Evolutionary conservation across 2,888 invertebrate species (phyloP).

Genomic region (Melipona bicolor): DNA sequence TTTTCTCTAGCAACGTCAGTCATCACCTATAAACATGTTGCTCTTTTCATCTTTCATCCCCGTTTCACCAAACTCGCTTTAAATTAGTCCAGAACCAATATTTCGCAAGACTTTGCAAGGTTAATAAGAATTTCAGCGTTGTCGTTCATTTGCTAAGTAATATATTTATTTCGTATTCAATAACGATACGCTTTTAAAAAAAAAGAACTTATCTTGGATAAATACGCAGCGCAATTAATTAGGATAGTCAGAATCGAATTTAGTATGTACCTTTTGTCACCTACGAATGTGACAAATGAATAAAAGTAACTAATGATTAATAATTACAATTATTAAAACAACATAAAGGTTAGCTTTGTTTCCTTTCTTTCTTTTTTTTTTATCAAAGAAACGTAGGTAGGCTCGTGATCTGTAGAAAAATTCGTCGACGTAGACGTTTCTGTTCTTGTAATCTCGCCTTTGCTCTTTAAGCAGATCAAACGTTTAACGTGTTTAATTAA

Average conservation of each 20-base stretch:
- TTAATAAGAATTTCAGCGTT: neutral
- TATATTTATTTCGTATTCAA: constrained; percentile 37
- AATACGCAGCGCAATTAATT: constrained; percentile 7
- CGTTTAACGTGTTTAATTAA: neutral
- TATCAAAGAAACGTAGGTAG: neutral
- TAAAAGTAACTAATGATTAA: neutral
- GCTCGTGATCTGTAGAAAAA: neutral
- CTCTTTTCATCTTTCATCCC: neutral
- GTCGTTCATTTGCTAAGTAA: constrained; percentile 29
- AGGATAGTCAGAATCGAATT: neutral
- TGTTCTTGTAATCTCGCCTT: neutral
- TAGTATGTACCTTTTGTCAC: neutral
- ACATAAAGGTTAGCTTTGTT: neutral
- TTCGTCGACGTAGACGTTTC: neutral
- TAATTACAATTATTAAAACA: too few species aligned
- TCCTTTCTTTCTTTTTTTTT: neutral
- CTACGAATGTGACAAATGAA: neutral
- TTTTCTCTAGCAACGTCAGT: neutral
- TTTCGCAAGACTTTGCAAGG: neutral
- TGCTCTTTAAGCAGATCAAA: neutral
- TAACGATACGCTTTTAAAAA: constrained; percentile 4
- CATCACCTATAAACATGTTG: neutral
- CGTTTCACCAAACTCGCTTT: neutral
- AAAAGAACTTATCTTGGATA: neutral
- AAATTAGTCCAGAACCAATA: neutral